Conservation (phyloP, 2,888 invertebrate genomes). For the Digitonthophagus gazella region DNA sequence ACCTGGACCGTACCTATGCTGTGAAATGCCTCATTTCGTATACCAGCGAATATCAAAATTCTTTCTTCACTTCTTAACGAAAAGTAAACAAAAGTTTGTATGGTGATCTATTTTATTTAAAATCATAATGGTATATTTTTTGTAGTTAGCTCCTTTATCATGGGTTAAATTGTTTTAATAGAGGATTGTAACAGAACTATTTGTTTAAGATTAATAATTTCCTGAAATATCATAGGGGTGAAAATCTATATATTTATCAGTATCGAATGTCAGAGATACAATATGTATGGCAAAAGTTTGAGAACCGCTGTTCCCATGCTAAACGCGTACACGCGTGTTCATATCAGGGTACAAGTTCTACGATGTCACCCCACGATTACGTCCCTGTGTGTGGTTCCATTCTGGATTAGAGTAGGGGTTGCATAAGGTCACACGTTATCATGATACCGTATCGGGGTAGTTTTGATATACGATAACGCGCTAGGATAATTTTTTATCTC, state of each 20-base stretch:
- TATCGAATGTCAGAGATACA: too few species aligned
- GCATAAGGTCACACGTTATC: constrained; percentile 33
- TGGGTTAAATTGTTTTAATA: too few species aligned
- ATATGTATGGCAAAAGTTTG: too few species aligned
- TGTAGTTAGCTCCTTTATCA: too few species aligned
- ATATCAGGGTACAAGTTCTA: constrained; percentile 31
- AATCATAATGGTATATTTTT: too few species aligned
- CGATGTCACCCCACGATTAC: constrained; percentile 35
- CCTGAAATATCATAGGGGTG: too few species aligned
- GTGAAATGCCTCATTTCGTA: background rate
- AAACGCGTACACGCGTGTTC: constrained; percentile 31
- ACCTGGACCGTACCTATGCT: constrained; percentile 37
- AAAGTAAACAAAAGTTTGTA: background rate
- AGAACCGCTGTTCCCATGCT: constrained; percentile 18
- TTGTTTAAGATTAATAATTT: too few species aligned
- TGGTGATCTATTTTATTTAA: background rate
- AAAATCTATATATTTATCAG: too few species aligned
- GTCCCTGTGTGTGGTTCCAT: constrained; percentile 30
- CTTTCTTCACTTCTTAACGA: background rate
- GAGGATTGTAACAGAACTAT: too few species aligned
- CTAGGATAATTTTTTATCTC: background rate
- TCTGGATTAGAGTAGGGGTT: constrained; percentile 28
- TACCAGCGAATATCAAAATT: constrained; percentile 29
- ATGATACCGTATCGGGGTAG: constrained; percentile 31
- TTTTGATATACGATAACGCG: background rate